Evolutionary conservation across 2,888 invertebrate genomes (phyloP), one percentile per base, ranked within the genome.

Genomic region (Lycaena phlaeas): DNA sequence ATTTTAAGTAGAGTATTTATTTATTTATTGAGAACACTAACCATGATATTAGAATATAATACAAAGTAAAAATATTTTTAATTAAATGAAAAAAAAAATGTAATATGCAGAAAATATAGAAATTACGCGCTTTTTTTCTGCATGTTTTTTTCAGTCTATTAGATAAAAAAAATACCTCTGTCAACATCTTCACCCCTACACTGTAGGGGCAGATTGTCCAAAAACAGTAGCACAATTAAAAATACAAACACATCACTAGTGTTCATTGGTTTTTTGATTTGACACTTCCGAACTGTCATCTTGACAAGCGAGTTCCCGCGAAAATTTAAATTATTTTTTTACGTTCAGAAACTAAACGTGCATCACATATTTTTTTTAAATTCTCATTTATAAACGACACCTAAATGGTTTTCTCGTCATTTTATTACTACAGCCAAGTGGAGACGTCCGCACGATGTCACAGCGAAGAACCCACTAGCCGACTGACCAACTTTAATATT

Each of bases 401-500:
- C 64, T 61, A 47, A 61, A 65, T 43, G 68, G 68, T 59, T 63
- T 71, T 49, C 53, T 68, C 61, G 72, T 49, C 81, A 79, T 79
- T 66, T 70, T 77, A 60, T 58, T 57, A 40, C 18, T 27, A 43
- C 27, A 39, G 9, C 5, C 22, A 9, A 22, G 38, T 46, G 45
- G 42, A 69, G 59, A 63, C 84, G 75, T 70, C 66, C 64, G 59
- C 50, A 43, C 61, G 46, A 42, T 56, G 57, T 59, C 59, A 61
- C 68, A 53, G 56, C 53, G 44, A 50, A 51, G 62, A 81, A 70
- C 82, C 84, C 68, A 84, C 84, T 84, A 78, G 70, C 84, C 78
- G 72, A 84, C 64, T 84, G 84, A 84, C 84, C 84, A 81, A 84
- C 81, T 82, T 55, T 76, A 61, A 67, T 63, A 60, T 65, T 68